A percentile compares a stretch with the other conserved stretches of the same genome.
Conservation (phyloP, 2,888 invertebrate genomes). For the Brenthis daphne region DNA sequence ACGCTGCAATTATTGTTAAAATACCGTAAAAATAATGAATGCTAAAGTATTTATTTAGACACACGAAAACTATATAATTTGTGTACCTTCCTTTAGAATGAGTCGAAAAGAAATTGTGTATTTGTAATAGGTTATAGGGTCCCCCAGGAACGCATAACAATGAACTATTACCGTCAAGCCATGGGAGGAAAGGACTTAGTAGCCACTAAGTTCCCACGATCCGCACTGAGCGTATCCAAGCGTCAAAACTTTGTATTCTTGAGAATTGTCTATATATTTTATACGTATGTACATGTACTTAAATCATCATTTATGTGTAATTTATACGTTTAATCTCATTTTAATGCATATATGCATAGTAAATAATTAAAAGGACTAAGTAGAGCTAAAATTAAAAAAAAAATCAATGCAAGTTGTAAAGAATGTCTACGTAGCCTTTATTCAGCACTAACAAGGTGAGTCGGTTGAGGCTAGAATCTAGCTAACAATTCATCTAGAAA, state of each 20-base stretch:
- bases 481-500: constrained; percentile 31
- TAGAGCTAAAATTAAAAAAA: not conserved
- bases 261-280: not conserved
- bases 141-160: constrained; percentile 26
- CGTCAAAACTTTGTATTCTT: constrained; percentile 37
- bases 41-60: not conserved
- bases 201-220: constrained; percentile 44
- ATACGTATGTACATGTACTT: no score
- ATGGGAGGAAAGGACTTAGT: constrained; percentile 33
- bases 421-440: constrained; percentile 9
- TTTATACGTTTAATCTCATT: no score
- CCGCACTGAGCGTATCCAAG: constrained; percentile 45
- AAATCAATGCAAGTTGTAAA: constrained; percentile 4
- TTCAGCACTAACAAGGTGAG: constrained; percentile 23
- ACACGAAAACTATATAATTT: not conserved
- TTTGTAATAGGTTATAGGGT: constrained; percentile 8
- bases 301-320: no score
- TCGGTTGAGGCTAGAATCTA: constrained; percentile 24
- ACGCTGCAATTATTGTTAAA: constrained; percentile 2
- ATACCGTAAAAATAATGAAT: not conserved
- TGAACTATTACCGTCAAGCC: constrained; percentile 28
- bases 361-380: not conserved
- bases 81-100: not conserved
- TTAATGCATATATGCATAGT: no score
- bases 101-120: constrained; percentile 6